These are phyloP conservation scores for Leucania comma DNA, from an alignment of 2,888 invertebrate species.

Conservation along the genomic window DNA sequence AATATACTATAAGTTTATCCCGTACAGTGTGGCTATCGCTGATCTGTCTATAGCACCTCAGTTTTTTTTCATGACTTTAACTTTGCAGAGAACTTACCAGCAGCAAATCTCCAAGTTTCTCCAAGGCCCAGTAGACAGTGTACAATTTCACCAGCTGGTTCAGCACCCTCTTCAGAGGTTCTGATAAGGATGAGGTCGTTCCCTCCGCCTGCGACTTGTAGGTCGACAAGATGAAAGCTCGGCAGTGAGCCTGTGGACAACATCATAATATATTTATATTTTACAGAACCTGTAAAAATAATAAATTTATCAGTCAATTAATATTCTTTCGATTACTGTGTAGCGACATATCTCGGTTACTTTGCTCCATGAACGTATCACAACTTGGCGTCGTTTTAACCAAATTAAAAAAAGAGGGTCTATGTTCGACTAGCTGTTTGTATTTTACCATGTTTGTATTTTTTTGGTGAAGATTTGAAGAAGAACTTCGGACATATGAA, in stretches of 20 bases:
- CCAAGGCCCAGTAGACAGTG: conserved; percentile 93
- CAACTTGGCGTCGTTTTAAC: too few species aligned
- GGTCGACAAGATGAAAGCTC: conserved; percentile 94
- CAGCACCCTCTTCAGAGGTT: conserved; percentile 92
- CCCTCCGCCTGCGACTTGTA: conserved; percentile 91
- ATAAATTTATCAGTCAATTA: too few species aligned
- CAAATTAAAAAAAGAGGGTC: too few species aligned
- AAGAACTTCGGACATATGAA: too few species aligned
- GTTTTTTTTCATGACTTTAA: too few species aligned
- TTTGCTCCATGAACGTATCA: too few species aligned
- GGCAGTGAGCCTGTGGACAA: conserved; percentile 91
- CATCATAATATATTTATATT: background rate
- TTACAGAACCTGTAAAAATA: background rate
- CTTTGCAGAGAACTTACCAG: conserved; percentile 89
- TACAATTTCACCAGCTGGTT: conserved; percentile 94
- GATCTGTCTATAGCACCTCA: background rate
- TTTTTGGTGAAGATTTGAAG: too few species aligned
- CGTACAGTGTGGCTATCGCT: too few species aligned
- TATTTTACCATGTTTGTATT: too few species aligned
- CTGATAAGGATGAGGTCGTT: conserved; percentile 88
- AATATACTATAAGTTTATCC: too few species aligned
- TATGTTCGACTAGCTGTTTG: too few species aligned
- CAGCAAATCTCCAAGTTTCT: conserved; percentile 94
- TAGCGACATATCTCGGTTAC: too few species aligned
- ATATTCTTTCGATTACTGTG: background rate